A percentile compares a stretch with the other conserved stretches of the same genome.
phyloP scores from a whole-genome alignment of 2,797 vertebrate genomes.

The Erpetoichthys calabaricus region DNA sequence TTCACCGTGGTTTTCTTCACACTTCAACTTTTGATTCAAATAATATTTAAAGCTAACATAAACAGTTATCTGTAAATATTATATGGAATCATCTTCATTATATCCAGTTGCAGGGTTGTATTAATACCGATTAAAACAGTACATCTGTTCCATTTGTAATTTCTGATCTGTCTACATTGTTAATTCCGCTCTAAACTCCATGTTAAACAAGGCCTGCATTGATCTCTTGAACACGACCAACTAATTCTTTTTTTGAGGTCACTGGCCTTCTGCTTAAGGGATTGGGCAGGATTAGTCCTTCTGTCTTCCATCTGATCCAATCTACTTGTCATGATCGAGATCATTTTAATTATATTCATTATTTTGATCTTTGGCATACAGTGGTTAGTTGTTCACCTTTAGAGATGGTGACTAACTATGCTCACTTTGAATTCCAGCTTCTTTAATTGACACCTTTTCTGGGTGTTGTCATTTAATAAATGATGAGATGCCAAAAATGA shows the following conservation, averaged over 20 bases:
- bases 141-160: no score
- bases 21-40: no score
- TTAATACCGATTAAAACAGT: no score
- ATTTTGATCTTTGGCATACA: constrained; percentile 36
- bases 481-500: constrained; percentile 26
- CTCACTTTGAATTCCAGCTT: constrained; percentile 31
- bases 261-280: constrained; percentile 32
- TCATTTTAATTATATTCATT: constrained; percentile 62
- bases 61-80: no score
- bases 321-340: constrained; percentile 57
- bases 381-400: constrained; percentile 1
- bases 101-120: no score
- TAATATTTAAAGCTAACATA: no score
- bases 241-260: background rate
- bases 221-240: background rate
- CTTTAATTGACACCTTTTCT: constrained; percentile 39
- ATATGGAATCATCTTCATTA: no score
- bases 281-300: constrained; percentile 54
- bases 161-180: no score
- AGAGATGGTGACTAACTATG: constrained; percentile 41
- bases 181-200: no score
- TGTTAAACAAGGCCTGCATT: no score
- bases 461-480: constrained; percentile 34
- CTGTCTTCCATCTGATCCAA: constrained; percentile 44
- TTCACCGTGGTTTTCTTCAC: no score